Conservation (phyloP, 2,797 vertebrate genomes). For the Octomys mimax region DNA sequence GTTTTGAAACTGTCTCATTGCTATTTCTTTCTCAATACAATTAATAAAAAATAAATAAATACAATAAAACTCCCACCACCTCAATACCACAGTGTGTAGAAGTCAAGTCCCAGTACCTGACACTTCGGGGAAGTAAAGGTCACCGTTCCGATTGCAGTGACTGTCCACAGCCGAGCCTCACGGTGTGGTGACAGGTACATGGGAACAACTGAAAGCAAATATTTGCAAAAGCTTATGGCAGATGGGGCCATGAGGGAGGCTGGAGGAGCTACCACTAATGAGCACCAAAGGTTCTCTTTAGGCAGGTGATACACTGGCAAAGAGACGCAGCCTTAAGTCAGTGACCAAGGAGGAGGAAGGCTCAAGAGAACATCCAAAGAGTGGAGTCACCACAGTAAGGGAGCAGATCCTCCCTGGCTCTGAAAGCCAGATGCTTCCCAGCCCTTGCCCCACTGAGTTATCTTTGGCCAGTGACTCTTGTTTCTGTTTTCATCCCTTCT, state of each 20-base stretch:
- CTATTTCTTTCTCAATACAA: too few species aligned
- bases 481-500: background rate
- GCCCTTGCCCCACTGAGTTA: background rate
- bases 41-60: too few species aligned
- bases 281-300: background rate
- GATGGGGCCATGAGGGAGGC: background rate
- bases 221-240: background rate
- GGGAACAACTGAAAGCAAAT: background rate
- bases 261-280: background rate
- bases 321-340: background rate
- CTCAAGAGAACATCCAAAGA: background rate
- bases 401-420: background rate
- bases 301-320: background rate
- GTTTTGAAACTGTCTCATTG: too few species aligned
- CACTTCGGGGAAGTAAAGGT: background rate
- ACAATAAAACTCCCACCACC: background rate
- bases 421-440: background rate
- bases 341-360: background rate
- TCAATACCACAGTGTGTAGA: background rate
- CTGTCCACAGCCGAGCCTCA: background rate
- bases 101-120: background rate
- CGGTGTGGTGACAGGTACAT: background rate
- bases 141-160: too few species aligned
- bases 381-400: background rate
- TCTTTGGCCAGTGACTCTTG: background rate